Conservation (phyloP, 2,797 vertebrate species). For the Myiothlypis coronata region DNA sequence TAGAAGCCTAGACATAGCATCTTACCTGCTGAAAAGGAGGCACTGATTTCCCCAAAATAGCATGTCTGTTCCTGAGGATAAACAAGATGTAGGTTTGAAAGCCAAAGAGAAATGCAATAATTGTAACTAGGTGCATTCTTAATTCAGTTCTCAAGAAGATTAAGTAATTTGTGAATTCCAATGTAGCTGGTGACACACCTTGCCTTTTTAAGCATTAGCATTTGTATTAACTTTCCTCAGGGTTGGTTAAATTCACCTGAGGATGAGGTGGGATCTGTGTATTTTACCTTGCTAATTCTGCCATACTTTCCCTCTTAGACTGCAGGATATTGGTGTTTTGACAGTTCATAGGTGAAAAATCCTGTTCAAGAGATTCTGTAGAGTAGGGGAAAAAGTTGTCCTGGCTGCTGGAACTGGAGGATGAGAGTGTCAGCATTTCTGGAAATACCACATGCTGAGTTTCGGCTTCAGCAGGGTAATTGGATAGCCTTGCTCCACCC, state of each 20-base stretch:
- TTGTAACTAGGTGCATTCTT: background rate
- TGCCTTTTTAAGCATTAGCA: background rate
- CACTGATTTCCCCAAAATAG: background rate
- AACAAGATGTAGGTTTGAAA: background rate
- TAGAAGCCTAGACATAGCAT: background rate
- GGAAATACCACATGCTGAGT: background rate
- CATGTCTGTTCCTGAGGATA: background rate
- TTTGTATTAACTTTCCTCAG: background rate
- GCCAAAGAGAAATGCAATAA: conserved; percentile 17
- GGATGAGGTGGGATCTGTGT: background rate
- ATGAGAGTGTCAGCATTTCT: background rate
- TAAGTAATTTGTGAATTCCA: background rate
- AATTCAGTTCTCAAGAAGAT: background rate
- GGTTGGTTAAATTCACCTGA: background rate
- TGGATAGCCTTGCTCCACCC: background rate
- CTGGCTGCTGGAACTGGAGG: background rate
- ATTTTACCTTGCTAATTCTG: background rate
- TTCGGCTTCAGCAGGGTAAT: background rate
- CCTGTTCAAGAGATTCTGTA: background rate
- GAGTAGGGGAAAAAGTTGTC: background rate
- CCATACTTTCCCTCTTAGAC: background rate
- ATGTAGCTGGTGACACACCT: background rate
- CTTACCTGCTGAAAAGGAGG: background rate
- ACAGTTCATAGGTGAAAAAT: background rate
- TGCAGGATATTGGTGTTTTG: background rate